Conservation (phyloP, 1,140 invertebrate species). For the Mactra quadrangularis region DNA sequence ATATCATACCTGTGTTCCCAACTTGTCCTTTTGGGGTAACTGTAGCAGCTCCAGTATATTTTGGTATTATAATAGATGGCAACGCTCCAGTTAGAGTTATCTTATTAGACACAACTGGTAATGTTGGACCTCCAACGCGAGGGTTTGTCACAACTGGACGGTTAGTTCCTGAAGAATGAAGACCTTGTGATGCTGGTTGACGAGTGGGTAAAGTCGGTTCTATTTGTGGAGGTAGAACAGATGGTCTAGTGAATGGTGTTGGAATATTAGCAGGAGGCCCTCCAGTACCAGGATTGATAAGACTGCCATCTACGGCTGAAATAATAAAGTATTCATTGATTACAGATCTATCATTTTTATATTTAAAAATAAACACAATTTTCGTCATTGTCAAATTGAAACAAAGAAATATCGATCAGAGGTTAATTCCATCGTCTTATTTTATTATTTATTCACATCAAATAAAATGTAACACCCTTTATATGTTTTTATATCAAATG, state of each 20-base stretch:
- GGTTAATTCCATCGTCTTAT: no score
- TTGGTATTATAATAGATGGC: not conserved
- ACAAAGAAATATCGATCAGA: no score
- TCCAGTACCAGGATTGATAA: slow-evolving; percentile 15
- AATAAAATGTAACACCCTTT: no score
- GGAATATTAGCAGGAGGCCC: slow-evolving; percentile 31
- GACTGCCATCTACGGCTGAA: slow-evolving; percentile 1
- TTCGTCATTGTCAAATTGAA: no score
- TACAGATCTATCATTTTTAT: no score
- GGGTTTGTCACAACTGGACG: not conserved
- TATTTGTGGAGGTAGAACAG: slow-evolving; percentile 31
- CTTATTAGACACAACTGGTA: not conserved
- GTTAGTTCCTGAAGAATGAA: not conserved
- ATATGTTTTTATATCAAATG: no score
- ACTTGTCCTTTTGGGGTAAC: not conserved
- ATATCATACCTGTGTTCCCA: not conserved
- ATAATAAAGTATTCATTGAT: no score
- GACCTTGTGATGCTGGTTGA: not conserved
- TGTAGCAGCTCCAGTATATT: slow-evolving; percentile 8
- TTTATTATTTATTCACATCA: no score
- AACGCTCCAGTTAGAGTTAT: not conserved
- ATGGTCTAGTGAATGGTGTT: slow-evolving; percentile 19
- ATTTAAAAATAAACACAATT: no score
- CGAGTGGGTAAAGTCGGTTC: slow-evolving; percentile 14
- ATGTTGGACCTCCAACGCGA: not conserved